These are phyloP conservation scores for Deroplatys truncata DNA, from an alignment of 2,888 invertebrate genomes.

Conservation along the genomic window DNA sequence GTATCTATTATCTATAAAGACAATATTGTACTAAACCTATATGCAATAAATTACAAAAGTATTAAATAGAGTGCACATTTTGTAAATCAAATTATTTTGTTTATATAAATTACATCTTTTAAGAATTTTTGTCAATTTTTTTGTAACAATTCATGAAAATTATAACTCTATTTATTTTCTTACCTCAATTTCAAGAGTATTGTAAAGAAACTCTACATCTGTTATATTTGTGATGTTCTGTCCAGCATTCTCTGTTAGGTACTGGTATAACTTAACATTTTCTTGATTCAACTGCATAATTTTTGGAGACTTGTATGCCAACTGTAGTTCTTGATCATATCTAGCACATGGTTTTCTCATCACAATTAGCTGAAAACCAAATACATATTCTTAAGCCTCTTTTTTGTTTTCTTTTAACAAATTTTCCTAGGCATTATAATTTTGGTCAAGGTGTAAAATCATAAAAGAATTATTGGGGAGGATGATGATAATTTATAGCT, in stretches of 20 bases:
- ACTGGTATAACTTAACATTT: slow-evolving; percentile 58
- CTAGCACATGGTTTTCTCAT: slow-evolving; percentile 53
- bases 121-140: too few species aligned
- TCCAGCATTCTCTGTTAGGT: slow-evolving; percentile 57
- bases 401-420: background rate
- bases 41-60: too few species aligned
- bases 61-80: too few species aligned
- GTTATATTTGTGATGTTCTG: slow-evolving; percentile 54
- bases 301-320: slow-evolving; percentile 50
- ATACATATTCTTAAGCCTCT: background rate
- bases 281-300: slow-evolving; percentile 50
- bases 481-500: too few species aligned
- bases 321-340: slow-evolving; percentile 50
- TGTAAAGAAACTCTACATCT: slow-evolving; percentile 68
- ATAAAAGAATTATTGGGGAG: too few species aligned
- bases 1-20: too few species aligned
- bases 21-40: too few species aligned
- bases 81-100: too few species aligned
- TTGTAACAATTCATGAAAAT: background rate
- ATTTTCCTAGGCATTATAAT: too few species aligned
- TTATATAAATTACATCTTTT: too few species aligned
- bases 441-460: too few species aligned
- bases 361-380: slow-evolving; percentile 43
- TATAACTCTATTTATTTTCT: background rate
- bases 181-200: slow-evolving; percentile 62